Evolutionary conservation across 1,140 invertebrate genomes (phyloP).

Genomic region (Grapholita molesta): DNA sequence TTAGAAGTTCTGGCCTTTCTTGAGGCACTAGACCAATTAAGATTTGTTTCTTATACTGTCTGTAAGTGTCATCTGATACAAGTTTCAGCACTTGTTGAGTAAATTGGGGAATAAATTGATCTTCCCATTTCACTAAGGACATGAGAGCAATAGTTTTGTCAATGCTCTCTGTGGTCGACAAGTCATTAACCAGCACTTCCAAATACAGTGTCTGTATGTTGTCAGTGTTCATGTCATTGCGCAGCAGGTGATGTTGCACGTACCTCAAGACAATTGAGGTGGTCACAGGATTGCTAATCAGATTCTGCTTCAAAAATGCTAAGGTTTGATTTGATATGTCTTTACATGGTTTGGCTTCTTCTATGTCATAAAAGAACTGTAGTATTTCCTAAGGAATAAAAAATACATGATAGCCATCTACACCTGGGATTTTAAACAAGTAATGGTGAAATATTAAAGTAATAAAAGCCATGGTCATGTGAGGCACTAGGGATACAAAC

Average conservation of each 20-base stretch:
- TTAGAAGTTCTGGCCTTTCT: slow-evolving; percentile 50
- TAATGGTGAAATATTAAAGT: too few relatives aligned
- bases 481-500: too few relatives aligned
- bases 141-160: slow-evolving; percentile 58
- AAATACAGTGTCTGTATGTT: slow-evolving; percentile 56
- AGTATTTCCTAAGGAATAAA: slow-evolving; percentile 53
- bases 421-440: too few relatives aligned
- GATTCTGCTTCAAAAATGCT: slow-evolving; percentile 54
- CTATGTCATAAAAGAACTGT: slow-evolving; percentile 43
- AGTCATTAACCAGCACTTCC: slow-evolving; percentile 52
- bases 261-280: slow-evolving; percentile 49
- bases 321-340: slow-evolving; percentile 40
- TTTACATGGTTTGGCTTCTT: slow-evolving; percentile 46
- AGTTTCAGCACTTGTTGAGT: slow-evolving; percentile 48
- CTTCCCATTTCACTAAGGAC: slow-evolving; percentile 55
- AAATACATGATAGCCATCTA: too few relatives aligned
- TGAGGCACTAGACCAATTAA: slow-evolving; percentile 60
- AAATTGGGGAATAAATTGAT: slow-evolving; percentile 46
- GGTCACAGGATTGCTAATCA: slow-evolving; percentile 64
- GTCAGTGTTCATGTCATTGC: slow-evolving; percentile 36
- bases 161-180: slow-evolving; percentile 41
- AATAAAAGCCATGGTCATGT: too few relatives aligned
- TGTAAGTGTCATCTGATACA: slow-evolving; percentile 50
- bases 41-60: slow-evolving; percentile 65
- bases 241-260: slow-evolving; percentile 37